These are phyloP conservation scores for Coenonympha glycerion DNA, from an alignment of 2,888 invertebrate species.

Conservation along the genomic window DNA sequence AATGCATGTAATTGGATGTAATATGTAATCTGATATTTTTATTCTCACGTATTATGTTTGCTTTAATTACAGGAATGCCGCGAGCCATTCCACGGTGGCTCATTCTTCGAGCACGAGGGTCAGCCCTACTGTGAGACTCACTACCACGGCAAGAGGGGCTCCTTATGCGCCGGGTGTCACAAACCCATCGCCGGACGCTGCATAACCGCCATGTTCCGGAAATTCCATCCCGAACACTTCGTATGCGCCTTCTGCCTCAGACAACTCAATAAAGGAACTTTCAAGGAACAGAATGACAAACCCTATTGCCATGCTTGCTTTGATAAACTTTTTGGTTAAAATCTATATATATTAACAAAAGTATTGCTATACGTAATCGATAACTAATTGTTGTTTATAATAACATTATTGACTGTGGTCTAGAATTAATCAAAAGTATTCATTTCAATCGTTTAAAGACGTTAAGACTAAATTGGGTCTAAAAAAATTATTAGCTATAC, in stretches of 20 bases:
- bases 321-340: conserved; percentile 94
- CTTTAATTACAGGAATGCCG: conserved; percentile 89
- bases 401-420: background rate
- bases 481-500: too few relatives aligned
- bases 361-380: conserved; percentile 32
- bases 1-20: too few relatives aligned
- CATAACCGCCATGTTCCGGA: conserved; percentile 99
- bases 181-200: conserved; percentile 98
- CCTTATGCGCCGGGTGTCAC: conserved; percentile 97
- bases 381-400: background rate
- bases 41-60: background rate
- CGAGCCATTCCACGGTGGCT: conserved; percentile 96
- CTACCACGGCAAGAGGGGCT: conserved; percentile 97
- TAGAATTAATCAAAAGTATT: background rate
- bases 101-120: conserved; percentile 99
- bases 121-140: conserved; percentile 99
- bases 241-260: conserved; percentile 99
- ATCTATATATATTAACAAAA: background rate
- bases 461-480: too few relatives aligned
- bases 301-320: conserved; percentile 99
- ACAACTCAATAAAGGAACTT: conserved; percentile 98
- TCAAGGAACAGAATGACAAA: conserved; percentile 99
- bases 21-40: too few relatives aligned
- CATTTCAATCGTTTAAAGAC: background rate
- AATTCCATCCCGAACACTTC: conserved; percentile 99